phyloP scores from a whole-genome alignment of 2,113 vertebrate species.

The Nyctereutes procyonoides region DNA sequence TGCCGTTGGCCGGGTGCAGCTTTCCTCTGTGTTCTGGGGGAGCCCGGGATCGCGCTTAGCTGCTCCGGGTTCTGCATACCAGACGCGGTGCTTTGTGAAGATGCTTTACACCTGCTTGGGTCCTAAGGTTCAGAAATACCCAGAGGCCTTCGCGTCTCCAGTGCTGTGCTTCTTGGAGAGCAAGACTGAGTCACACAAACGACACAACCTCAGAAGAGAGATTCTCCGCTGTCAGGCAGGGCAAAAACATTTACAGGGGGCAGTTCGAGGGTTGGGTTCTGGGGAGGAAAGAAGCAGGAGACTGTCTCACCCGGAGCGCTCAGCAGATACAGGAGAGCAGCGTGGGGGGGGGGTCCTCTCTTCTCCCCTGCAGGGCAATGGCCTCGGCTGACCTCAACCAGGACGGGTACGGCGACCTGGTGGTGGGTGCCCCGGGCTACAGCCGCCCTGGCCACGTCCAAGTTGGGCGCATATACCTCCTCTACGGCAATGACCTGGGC shows the following conservation, averaged over 20 bases:
- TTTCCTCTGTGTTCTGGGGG: neutral
- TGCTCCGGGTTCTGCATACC: neutral
- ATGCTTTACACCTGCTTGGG: neutral
- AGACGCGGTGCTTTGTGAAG: neutral
- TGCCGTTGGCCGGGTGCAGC: accelerated
- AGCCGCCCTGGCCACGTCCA: conserved; percentile 84
- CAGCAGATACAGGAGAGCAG: too few species aligned
- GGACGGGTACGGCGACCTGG: conserved; percentile 86
- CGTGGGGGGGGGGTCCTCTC: neutral
- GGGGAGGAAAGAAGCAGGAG: neutral
- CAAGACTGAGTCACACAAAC: neutral
- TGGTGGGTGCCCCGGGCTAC: conserved; percentile 87
- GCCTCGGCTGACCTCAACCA: conserved; percentile 86
- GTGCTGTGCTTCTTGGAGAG: neutral
- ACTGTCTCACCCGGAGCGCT: neutral
- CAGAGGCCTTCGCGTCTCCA: neutral
- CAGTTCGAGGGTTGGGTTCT: neutral
- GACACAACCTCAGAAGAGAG: accelerated
- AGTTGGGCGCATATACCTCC: conserved; percentile 86
- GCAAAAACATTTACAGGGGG: neutral
- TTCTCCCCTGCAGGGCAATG: conserved; percentile 82
- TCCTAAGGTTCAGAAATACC: neutral
- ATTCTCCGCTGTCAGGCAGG: accelerated
- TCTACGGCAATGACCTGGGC: conserved; percentile 85
- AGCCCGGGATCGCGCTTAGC: neutral